A percentile compares a stretch with the other conserved stretches of the same genome.
Evolutionary conservation across 2,113 vertebrate genomes (phyloP).

Genomic region (Choloepus hoffmanni): DNA sequence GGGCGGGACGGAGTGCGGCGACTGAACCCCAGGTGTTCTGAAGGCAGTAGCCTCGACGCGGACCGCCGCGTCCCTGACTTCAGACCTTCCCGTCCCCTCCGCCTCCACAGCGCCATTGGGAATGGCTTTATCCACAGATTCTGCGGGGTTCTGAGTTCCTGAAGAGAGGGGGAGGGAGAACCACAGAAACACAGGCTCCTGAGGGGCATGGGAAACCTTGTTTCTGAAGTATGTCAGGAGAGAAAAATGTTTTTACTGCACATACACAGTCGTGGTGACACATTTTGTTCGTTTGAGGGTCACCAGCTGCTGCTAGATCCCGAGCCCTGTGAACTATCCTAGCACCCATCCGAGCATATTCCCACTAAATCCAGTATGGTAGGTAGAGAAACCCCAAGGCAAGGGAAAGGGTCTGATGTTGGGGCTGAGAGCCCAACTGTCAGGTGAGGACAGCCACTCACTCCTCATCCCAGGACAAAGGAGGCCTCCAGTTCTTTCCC

Average conservation of each 20-base stretch:
- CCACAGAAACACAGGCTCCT: constrained; percentile 15
- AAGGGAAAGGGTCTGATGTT: not conserved
- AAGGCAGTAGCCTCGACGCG: not conserved
- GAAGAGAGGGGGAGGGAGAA: not conserved
- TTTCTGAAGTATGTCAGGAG: constrained; percentile 60
- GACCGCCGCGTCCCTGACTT: not conserved
- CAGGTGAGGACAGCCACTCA: not conserved
- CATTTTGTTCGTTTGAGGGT: constrained; percentile 26
- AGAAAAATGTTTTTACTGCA: constrained; percentile 20
- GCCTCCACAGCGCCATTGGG: not conserved
- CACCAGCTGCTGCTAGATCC: not conserved
- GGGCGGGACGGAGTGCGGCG: no score
- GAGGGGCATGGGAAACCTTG: constrained; percentile 43
- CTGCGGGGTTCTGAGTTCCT: not conserved
- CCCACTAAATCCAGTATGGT: not conserved
- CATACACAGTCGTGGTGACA: constrained; percentile 16
- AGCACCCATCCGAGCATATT: not conserved
- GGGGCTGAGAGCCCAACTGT: not conserved
- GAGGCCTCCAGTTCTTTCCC: not conserved
- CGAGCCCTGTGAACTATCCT: not conserved
- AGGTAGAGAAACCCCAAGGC: not conserved
- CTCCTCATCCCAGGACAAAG: not conserved
- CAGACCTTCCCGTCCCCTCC: not conserved
- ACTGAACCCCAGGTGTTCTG: no score
- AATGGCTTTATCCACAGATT: not conserved